Base-by-base conservation (phyloP, 2,797 vertebrate species). In the Notamacropus eugenii region DNA sequence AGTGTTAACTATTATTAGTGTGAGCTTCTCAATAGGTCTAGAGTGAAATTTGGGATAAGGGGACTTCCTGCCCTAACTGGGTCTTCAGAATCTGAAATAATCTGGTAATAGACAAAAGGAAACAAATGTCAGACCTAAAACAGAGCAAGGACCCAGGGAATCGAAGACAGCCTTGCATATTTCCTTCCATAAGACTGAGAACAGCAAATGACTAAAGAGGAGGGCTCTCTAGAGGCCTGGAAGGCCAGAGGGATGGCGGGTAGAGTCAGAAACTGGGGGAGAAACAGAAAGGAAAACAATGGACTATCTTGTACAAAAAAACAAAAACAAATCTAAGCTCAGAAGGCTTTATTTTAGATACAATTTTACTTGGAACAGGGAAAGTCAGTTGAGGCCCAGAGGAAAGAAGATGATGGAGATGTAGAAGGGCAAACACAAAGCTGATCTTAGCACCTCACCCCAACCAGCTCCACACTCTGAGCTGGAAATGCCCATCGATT, bases 401-500 rank as follows among this genome's bases (percentile, higher is more conserved):
- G 14, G 58, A 90, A 22, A 27, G 57, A 59, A 97, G 93, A 93
- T 0, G 58, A 59, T 91, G 9, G 24, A 54, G n/a, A 97, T 74
- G 92, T 92, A 46, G 24, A 27, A 46, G 22, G 40, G 40, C 74
- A 94, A 97, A 91, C 27, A 34, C 82, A 94, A 96, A 56, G 58
- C 87, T 91, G 93, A 95, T 93, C 31, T 97, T 52, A 87, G 27
- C 14, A 50, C 95, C 34, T 90, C 94, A 54, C 5, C 91, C 52
- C 54, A 46, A 92, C 16, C 82, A 93, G 90, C 91, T 91, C 27
- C 93, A 96, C 92, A 90, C 67, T 67, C 93, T 67, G 90, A 91
- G 94, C 13, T 93, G 58, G 96, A 94, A 28, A 92, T 90, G 87
- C 93, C 74, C 93, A 96, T 95, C 92, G 56, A 95, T 87, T 54